phyloP scores from a whole-genome alignment of 92 coral and sea anemone genomes.

The Parazoanthus darwini region DNA sequence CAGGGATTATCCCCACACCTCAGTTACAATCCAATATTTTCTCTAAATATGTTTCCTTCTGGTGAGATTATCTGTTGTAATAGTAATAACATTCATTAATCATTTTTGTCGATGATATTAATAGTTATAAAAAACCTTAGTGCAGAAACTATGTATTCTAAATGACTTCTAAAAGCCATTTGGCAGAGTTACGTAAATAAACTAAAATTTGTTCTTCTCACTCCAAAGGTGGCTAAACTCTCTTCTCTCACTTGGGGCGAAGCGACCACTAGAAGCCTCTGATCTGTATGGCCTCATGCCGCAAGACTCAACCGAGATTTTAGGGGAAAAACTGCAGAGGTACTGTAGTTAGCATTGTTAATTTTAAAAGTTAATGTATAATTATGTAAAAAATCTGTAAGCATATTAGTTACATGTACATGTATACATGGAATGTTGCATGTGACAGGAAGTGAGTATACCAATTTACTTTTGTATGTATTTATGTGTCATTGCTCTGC shows the following conservation, averaged over 20 bases:
- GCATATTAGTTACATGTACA: neutral
- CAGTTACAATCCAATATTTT: conserved; percentile 55
- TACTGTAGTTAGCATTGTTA: neutral
- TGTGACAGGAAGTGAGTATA: too few relatives aligned
- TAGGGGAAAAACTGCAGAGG: conserved; percentile 73
- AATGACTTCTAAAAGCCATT: too few relatives aligned
- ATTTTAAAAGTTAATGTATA: neutral
- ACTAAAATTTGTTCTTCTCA: neutral
- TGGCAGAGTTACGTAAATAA: neutral
- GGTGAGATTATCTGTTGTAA: conserved; percentile 45
- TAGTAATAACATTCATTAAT: too few relatives aligned
- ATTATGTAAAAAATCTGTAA: neutral
- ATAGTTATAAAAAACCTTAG: too few relatives aligned
- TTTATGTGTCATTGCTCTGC: too few relatives aligned
- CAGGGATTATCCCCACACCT: conserved; percentile 69
- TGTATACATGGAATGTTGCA: neutral
- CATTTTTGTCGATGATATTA: too few relatives aligned
- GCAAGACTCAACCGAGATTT: conserved; percentile 59
- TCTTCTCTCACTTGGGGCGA: conserved; percentile 69
- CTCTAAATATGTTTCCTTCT: conserved; percentile 73
- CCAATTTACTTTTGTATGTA: too few relatives aligned
- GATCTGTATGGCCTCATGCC: conserved; percentile 72
- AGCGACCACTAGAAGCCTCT: conserved; percentile 62
- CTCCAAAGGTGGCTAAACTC: conserved; percentile 71
- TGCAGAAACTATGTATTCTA: too few relatives aligned